phyloP scores from a whole-genome alignment of 2,113 vertebrate genomes.

The Rousettus leschenaultii region DNA sequence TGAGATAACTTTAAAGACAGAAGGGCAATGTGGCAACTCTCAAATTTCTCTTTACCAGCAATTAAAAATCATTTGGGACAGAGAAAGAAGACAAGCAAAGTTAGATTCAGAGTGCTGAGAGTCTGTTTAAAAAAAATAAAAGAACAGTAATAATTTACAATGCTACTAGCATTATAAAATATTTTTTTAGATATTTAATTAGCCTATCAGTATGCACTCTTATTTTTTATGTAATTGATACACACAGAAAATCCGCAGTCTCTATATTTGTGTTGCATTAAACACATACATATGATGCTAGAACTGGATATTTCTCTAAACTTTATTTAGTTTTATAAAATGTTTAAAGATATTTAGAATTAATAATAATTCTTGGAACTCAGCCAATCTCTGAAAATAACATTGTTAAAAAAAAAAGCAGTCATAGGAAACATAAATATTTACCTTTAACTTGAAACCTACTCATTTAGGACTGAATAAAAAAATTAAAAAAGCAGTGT shows the following conservation, averaged over 20 bases:
- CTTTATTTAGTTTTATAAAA: slow-evolving; percentile 56
- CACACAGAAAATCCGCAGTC: not conserved
- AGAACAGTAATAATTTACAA: not conserved
- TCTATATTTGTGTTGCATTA: slow-evolving; percentile 54
- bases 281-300: slow-evolving; percentile 42
- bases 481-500: slow-evolving; percentile 32
- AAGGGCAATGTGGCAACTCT: not conserved
- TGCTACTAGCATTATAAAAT: not conserved
- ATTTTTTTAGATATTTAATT: not conserved
- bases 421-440: slow-evolving; percentile 54
- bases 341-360: slow-evolving; percentile 67
- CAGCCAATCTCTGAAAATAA: slow-evolving; percentile 43
- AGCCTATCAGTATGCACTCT: not conserved
- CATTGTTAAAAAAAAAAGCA: not conserved
- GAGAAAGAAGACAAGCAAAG: not conserved
- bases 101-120: not conserved
- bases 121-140: not conserved
- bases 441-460: slow-evolving; percentile 61
- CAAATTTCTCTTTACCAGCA: slow-evolving; percentile 1
- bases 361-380: slow-evolving; percentile 73
- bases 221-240: slow-evolving; percentile 23
- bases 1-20: not conserved
- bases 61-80: slow-evolving; percentile 12
- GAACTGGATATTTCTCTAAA: slow-evolving; percentile 59
- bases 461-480: slow-evolving; percentile 49